Conservation (phyloP, 2,888 invertebrate genomes). For the Erebia aethiops region DNA sequence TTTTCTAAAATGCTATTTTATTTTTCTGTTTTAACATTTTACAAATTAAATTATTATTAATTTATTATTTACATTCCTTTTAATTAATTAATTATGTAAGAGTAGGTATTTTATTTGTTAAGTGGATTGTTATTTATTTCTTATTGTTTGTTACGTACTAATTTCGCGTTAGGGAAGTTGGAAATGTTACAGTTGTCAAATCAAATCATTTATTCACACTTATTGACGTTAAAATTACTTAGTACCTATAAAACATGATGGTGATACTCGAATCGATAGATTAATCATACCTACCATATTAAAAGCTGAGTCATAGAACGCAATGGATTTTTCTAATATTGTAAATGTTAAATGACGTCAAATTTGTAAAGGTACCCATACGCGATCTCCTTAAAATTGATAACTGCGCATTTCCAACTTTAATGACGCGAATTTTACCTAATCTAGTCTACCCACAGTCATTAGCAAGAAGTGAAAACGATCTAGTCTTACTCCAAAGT, state of each 20-base stretch:
- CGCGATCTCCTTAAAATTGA: not conserved
- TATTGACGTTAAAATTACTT: too few species aligned
- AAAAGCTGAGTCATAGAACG: too few species aligned
- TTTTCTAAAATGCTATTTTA: conserved; percentile 2
- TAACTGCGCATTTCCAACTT: conserved; percentile 6
- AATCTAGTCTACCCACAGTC: conserved; percentile 48
- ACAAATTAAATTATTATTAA: conserved; percentile 28
- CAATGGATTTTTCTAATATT: too few species aligned
- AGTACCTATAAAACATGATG: too few species aligned
- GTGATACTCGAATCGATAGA: too few species aligned
- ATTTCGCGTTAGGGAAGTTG: conserved; percentile 1
- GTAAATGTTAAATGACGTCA: too few species aligned
- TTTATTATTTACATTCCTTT: conserved; percentile 48
- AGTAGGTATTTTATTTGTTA: conserved; percentile 38
- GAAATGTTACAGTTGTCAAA: not conserved
- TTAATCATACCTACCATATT: too few species aligned
- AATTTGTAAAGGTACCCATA: too few species aligned
- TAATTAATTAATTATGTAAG: conserved; percentile 39
- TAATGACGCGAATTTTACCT: conserved; percentile 26
- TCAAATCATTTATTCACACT: too few species aligned
- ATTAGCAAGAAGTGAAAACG: conserved; percentile 40
- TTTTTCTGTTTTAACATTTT: conserved; percentile 32
- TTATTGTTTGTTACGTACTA: conserved; percentile 41
- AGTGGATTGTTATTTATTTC: conserved; percentile 48
- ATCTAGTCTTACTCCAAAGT: conserved; percentile 45